phyloP scores from a whole-genome alignment of 2,797 vertebrate genomes.

The Siniperca obscura region DNA sequence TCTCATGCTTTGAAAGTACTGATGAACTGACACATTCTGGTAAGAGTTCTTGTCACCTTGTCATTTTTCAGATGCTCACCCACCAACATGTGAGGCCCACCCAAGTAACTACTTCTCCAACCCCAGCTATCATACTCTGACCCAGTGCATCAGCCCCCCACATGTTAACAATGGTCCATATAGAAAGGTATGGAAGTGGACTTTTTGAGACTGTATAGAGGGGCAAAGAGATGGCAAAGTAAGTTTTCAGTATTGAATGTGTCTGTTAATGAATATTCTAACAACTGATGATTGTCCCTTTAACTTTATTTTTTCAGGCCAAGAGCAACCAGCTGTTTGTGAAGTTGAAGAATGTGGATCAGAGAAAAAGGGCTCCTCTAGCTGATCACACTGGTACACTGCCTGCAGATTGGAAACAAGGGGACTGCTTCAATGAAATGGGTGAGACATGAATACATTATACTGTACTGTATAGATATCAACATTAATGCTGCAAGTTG shows the following conservation, averaged over 20 bases:
- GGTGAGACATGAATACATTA: slow-evolving; percentile 80
- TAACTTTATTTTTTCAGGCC: slow-evolving; percentile 71
- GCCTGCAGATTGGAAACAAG: slow-evolving; percentile 95
- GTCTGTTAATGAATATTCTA: background rate
- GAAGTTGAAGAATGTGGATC: slow-evolving; percentile 89
- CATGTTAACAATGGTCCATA: slow-evolving; percentile 84
- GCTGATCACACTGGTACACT: slow-evolving; percentile 89
- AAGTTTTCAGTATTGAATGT: background rate
- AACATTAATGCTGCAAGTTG: background rate
- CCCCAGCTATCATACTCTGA: slow-evolving; percentile 95
- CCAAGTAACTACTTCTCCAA: slow-evolving; percentile 96
- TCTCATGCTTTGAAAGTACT: background rate
- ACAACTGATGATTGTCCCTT: background rate
- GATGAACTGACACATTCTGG: background rate
- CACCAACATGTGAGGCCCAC: slow-evolving; percentile 84
- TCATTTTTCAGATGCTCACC: slow-evolving; percentile 86
- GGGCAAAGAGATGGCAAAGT: background rate
- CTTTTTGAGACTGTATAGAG: background rate
- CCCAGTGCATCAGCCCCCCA: slow-evolving; percentile 88
- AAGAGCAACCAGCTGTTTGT: slow-evolving; percentile 91
- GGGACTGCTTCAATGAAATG: slow-evolving; percentile 91
- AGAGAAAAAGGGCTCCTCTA: slow-evolving; percentile 82
- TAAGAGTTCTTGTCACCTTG: background rate
- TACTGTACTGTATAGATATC: background rate
- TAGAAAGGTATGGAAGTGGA: slow-evolving; percentile 83